Evolutionary conservation across 2,113 vertebrate genomes (phyloP), one percentile per base, ranked within the genome.

Genomic region (Ceratotherium simum): DNA sequence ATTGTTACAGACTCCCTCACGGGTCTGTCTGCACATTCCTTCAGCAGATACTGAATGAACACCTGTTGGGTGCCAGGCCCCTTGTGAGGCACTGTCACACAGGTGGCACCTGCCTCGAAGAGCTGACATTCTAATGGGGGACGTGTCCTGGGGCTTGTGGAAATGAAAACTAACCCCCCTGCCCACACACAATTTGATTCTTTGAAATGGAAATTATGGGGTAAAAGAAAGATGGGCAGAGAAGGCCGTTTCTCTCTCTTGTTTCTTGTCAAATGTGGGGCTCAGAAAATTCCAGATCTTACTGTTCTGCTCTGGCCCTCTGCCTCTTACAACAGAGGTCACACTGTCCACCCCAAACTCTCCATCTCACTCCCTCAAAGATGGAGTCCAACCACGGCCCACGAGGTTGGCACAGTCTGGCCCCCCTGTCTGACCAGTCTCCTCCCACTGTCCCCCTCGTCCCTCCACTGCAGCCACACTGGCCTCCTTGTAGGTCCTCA

Each of bases 391-490:
- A 2, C 42, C 9, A 16, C 4, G 64, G 79, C 29, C 39, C 6
- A 8, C 0, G 14, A 27, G 46, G 48, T 3, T 2, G 39, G 36
- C 27, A 11, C 51, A 23, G 39, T 9, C 84, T 54, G 90, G 31
- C 2, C 14, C 8, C 54, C 2, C 0, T 6, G 12, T 51, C 42
- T 23, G n/a, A 23, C 65, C 33, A 2, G 65, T 8, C 3, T 1
- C 29, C 54, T n/a, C 48, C 48, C 8, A 1, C 17, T 10, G 1
- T 33, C 17, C 23, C 11, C 2, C 21, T 33, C 2, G 5, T 31
- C 39, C 60, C 39, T 69, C 25, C 20, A 1, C 27, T 6, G 89
- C 51, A 1, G 16, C 16, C 21, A 12, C 16, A 2, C 20, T 10
- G 54, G 54, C 60, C 36, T 16, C 73, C 48, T 4, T 8, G 92